Evolutionary conservation across 2,888 invertebrate species (phyloP).

Genomic region (Protophormia terraenovae): DNA sequence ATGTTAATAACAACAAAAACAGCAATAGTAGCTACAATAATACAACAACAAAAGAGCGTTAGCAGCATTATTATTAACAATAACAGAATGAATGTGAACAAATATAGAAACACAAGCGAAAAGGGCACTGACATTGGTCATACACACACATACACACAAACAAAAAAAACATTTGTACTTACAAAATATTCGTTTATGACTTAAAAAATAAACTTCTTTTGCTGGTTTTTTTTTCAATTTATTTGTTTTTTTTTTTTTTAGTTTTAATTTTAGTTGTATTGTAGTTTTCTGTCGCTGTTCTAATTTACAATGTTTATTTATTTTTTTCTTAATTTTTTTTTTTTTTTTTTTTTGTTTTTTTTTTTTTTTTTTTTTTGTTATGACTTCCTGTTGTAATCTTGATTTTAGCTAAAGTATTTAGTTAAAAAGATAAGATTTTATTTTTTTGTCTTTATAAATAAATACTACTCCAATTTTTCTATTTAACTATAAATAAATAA

Average conservation of each 20-base stretch:
- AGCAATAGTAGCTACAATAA: slow-evolving; percentile 10
- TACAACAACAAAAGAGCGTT: neutral
- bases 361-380: slow-evolving; percentile 23
- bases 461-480: neutral
- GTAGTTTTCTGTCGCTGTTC: slow-evolving; percentile 28
- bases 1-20: neutral
- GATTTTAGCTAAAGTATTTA: slow-evolving; percentile 23
- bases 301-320: slow-evolving; percentile 41
- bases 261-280: slow-evolving; percentile 23
- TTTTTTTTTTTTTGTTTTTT: neutral
- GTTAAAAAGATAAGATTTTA: slow-evolving; percentile 41
- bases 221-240: neutral
- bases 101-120: slow-evolving; percentile 33
- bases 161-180: neutral
- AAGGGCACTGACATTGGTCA: slow-evolving; percentile 67
- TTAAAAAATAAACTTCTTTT: no score
- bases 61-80: slow-evolving; percentile 29
- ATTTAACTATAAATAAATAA: no score
- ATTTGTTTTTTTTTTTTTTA: slow-evolving; percentile 6
- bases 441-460: neutral
- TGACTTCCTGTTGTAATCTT: slow-evolving; percentile 52
- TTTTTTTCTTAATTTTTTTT: neutral
- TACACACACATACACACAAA: neutral
- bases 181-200: no score
- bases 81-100: slow-evolving; percentile 35